These are phyloP conservation scores for Brachionus asplanchnoidis DNA, from an alignment of 1,140 invertebrate species.

Conservation along the genomic window DNA sequence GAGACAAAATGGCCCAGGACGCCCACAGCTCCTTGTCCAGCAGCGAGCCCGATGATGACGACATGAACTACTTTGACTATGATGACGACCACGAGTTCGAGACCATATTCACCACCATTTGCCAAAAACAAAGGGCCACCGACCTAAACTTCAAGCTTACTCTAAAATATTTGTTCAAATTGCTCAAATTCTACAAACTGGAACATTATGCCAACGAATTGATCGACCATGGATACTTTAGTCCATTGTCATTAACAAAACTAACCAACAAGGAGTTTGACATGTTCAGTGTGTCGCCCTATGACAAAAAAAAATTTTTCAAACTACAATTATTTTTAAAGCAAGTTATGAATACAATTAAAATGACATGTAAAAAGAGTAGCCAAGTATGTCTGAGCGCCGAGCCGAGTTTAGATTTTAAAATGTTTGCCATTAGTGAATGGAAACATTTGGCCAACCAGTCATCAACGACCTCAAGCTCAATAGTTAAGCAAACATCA, in stretches of 20 bases:
- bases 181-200: conserved; percentile 24
- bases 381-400: neutral
- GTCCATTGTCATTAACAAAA: conserved; percentile 11
- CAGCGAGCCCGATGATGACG: neutral
- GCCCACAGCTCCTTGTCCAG: neutral
- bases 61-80: neutral
- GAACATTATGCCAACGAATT: conserved; percentile 19
- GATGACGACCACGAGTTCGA: conserved; percentile 12
- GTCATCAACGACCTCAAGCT: neutral
- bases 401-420: neutral
- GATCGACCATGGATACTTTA: neutral
- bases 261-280: conserved; percentile 7
- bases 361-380: neutral
- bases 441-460: conserved; percentile 24
- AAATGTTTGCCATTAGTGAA: conserved; percentile 18
- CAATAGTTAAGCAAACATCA: neutral
- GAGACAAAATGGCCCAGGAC: neutral
- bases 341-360: conserved; percentile 22
- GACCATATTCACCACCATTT: neutral
- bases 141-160: neutral
- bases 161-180: conserved; percentile 31
- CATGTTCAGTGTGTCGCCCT: conserved; percentile 6
- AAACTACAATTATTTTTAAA: conserved; percentile 35
- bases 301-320: conserved; percentile 28
- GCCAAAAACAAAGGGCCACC: neutral